Evolutionary conservation across 2,113 vertebrate species (phyloP).

Genomic region (Synchiropus splendidus): DNA sequence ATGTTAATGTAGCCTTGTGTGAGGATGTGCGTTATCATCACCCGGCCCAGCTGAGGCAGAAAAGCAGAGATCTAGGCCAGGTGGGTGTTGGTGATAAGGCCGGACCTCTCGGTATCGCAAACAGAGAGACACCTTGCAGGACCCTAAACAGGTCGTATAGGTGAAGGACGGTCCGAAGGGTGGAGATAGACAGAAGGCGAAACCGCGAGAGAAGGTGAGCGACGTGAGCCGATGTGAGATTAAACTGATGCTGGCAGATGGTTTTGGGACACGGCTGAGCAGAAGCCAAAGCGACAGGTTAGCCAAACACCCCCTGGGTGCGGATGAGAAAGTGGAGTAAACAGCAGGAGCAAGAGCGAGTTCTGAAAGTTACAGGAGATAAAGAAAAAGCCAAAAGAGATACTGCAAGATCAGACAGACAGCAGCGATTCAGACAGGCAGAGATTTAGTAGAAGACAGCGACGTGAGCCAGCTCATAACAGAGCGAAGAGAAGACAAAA

Average conservation of each 20-base stretch:
- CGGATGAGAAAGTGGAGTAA: constrained; percentile 9
- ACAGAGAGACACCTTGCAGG: constrained; percentile 23
- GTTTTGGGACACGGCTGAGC: constrained; percentile 25
- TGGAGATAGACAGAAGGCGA: too few species aligned
- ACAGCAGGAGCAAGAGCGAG: constrained; percentile 4
- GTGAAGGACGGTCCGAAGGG: not conserved
- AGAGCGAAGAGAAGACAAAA: constrained; percentile 12
- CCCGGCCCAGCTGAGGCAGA: constrained; percentile 19
- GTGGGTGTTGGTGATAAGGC: constrained; percentile 37
- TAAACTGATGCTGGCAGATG: constrained; percentile 58
- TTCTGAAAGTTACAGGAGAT: constrained; percentile 3
- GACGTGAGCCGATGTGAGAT: constrained; percentile 46
- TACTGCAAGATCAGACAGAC: constrained; percentile 7
- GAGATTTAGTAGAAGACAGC: constrained; percentile 4
- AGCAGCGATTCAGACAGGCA: constrained; percentile 5
- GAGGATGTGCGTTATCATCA: constrained; percentile 10
- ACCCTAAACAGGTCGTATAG: constrained; percentile 31
- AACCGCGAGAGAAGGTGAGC: constrained; percentile 19
- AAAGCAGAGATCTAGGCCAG: constrained; percentile 30
- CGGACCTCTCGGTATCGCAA: constrained; percentile 12
- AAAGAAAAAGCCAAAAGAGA: constrained; percentile 5
- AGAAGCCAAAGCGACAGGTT: constrained; percentile 29
- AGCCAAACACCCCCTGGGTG: constrained; percentile 14
- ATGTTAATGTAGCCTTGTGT: not conserved
- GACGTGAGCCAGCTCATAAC: constrained; percentile 9